Evolutionary conservation across 2,113 vertebrate species (phyloP).

Genomic region (Carollia perspicillata): DNA sequence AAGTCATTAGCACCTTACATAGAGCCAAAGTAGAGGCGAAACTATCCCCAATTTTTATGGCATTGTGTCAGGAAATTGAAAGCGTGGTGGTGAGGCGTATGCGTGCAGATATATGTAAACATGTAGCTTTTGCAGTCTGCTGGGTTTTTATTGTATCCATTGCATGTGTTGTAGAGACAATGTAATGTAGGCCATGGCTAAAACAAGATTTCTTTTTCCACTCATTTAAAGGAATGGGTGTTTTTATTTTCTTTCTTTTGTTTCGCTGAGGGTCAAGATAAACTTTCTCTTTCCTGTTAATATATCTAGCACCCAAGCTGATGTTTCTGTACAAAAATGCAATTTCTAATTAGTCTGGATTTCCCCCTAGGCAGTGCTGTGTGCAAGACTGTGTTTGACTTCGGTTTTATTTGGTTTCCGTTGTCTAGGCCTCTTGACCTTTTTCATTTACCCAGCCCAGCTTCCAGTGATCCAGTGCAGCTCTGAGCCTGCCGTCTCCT

Average conservation of each 20-base stretch:
- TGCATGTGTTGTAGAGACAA: background rate
- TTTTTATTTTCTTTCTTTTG: background rate
- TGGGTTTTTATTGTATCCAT: background rate
- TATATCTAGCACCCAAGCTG: background rate
- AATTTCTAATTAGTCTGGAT: background rate
- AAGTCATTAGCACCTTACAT: background rate
- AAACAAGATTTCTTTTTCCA: background rate
- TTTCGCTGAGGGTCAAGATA: background rate
- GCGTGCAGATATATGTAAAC: background rate
- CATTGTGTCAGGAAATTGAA: conserved; percentile 5
- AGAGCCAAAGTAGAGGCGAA: background rate
- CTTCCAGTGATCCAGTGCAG: background rate
- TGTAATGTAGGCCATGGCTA: background rate
- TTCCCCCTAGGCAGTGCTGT: background rate
- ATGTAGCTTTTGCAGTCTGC: background rate
- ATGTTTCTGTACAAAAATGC: background rate
- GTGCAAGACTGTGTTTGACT: background rate
- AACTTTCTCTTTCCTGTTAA: background rate
- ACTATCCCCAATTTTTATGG: background rate
- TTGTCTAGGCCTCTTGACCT: background rate
- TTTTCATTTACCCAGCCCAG: background rate
- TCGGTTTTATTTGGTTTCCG: background rate
- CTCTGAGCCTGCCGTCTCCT: background rate
- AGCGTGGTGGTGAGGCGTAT: background rate
- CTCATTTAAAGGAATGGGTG: background rate